These are phyloP conservation scores for Corapipo altera DNA, from an alignment of 2,113 vertebrate species.

Conservation along the genomic window DNA sequence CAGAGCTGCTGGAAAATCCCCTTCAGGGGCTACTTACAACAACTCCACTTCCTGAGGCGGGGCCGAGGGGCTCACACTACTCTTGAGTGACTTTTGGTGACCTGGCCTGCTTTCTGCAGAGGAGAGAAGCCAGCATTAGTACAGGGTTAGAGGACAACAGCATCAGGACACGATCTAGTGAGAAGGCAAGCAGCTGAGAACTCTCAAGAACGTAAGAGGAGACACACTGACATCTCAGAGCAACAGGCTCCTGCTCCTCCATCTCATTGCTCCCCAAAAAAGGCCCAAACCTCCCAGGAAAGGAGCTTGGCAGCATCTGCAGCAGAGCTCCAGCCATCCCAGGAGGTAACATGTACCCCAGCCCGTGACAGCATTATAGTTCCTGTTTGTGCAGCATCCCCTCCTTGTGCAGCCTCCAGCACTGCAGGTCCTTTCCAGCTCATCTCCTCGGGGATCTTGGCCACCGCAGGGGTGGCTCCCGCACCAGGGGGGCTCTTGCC, in stretches of 20 bases:
- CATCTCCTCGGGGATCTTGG: background rate
- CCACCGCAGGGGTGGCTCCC: background rate
- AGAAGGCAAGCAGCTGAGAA: background rate
- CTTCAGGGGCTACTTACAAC: slow-evolving; percentile 52
- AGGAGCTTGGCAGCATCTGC: background rate
- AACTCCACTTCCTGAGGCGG: slow-evolving; percentile 68
- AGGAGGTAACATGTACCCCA: background rate
- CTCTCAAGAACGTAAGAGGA: background rate
- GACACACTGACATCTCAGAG: background rate
- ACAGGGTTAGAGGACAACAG: slow-evolving; percentile 46
- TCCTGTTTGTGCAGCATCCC: background rate
- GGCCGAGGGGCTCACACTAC: slow-evolving; percentile 78
- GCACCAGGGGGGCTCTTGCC: rapidly evolving
- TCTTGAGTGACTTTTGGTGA: slow-evolving; percentile 78
- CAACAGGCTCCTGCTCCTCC: background rate
- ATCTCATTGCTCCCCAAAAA: background rate
- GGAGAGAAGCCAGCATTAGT: slow-evolving; percentile 71
- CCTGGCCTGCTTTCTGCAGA: slow-evolving; percentile 74
- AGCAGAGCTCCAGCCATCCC: background rate
- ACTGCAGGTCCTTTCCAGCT: background rate
- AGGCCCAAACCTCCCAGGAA: background rate
- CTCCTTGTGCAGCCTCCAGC: background rate
- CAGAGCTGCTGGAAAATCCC: slow-evolving; percentile 31
- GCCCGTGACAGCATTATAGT: background rate
- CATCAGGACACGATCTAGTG: background rate